Conservation (phyloP, 2,113 vertebrate species). For the Octodon degus region DNA sequence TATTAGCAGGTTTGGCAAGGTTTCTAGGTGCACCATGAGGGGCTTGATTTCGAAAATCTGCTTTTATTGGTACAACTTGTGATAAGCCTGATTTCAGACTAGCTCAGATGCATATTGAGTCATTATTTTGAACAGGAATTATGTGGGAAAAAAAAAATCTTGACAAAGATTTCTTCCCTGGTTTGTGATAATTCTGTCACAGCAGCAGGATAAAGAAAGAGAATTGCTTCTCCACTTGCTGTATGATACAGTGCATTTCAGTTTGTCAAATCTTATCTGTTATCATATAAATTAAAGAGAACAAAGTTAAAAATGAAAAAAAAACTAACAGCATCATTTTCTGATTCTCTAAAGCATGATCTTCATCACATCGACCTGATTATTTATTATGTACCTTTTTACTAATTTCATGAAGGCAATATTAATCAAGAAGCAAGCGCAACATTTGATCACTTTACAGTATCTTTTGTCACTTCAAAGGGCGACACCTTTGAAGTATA, state of each 20-base stretch:
- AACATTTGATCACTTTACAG: neutral
- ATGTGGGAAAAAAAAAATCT: neutral
- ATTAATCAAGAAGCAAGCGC: neutral
- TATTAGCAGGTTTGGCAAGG: neutral
- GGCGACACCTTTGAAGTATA: neutral
- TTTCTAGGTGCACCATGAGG: neutral
- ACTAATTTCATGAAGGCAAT: neutral
- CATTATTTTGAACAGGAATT: conserved; percentile 9
- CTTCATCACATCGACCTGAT: neutral
- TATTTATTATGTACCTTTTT: neutral
- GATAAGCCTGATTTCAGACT: neutral
- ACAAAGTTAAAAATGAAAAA: neutral
- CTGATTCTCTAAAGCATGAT: neutral
- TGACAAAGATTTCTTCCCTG: neutral
- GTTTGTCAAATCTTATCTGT: neutral
- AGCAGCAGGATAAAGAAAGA: neutral
- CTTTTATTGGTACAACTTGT: neutral
- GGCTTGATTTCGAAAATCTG: neutral
- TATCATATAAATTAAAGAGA: neutral
- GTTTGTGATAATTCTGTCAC: neutral
- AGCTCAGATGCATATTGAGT: neutral
- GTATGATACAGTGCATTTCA: neutral
- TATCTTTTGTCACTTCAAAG: neutral
- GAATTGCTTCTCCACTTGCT: neutral
- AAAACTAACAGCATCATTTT: neutral